Percentiles rank a stretch among this genome's conserved stretches.
phyloP scores from a whole-genome alignment of 2,113 vertebrate genomes.

The Calyptomena viridis region DNA sequence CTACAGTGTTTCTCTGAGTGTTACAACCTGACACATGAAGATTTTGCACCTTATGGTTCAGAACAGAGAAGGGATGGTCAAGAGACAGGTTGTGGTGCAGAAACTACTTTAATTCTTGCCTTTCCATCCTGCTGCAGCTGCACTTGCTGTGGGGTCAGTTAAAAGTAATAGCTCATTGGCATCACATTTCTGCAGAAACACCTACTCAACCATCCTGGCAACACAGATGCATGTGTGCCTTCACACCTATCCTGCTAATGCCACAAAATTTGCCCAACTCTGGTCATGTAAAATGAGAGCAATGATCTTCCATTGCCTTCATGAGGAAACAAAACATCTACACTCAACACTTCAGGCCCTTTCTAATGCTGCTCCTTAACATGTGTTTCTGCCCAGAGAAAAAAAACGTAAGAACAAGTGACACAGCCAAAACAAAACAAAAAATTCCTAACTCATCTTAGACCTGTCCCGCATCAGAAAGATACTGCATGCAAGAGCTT shows the following conservation, averaged over 20 bases:
- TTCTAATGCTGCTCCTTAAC: neutral
- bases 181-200: neutral
- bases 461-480: neutral
- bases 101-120: neutral
- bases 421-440: neutral
- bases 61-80: neutral
- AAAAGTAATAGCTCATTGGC: neutral
- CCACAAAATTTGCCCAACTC: neutral
- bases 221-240: neutral
- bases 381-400: neutral
- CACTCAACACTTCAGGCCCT: neutral
- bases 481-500: accelerated
- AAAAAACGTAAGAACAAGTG: neutral
- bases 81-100: neutral
- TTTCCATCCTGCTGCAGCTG: neutral
- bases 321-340: neutral
- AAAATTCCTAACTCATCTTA: neutral
- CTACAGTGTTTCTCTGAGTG: neutral
- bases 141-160: neutral
- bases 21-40: neutral
- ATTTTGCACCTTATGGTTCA: neutral
- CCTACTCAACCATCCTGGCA: neutral
- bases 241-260: neutral
- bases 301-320: neutral
- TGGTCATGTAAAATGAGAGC: neutral